phyloP scores from a whole-genome alignment of 2,888 invertebrate species.

The Aphidoletes aphidimyza region DNA sequence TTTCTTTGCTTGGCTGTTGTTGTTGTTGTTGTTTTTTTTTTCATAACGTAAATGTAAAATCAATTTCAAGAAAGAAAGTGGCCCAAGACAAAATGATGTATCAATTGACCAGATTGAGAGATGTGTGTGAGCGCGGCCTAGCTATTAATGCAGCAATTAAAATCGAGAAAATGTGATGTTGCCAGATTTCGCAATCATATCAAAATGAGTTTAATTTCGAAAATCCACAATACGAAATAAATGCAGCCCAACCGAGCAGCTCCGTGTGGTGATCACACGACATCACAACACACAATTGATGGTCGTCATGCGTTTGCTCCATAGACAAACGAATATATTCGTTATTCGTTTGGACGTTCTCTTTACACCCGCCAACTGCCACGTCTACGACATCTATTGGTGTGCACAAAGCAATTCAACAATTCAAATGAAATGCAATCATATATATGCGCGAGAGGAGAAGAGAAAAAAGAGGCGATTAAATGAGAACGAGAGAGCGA shows the following conservation, averaged over 20 bases:
- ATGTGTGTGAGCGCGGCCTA: background rate
- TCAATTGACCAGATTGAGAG: background rate
- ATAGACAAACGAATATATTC: background rate
- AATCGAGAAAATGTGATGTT: background rate
- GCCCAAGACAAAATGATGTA: background rate
- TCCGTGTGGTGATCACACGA: background rate
- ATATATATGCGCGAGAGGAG: background rate
- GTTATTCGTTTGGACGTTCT: background rate
- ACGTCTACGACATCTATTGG: slow-evolving; percentile 43
- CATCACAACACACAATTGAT: slow-evolving; percentile 26
- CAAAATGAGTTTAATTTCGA: background rate
- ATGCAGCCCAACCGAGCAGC: background rate
- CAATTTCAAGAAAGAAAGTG: background rate
- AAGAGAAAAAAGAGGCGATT: background rate
- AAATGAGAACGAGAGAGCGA: too few species aligned
- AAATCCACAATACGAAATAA: background rate
- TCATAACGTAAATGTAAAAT: too few species aligned
- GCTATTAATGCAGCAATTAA: slow-evolving; percentile 13
- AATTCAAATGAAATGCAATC: background rate
- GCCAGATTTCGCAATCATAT: slow-evolving; percentile 46
- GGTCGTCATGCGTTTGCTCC: slow-evolving; percentile 5
- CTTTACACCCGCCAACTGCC: background rate
- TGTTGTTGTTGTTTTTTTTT: too few species aligned
- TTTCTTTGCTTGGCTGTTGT: background rate
- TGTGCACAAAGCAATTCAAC: background rate